Evolutionary conservation across 2,113 vertebrate species (phyloP), one percentile per base, ranked within the genome.

Genomic region (Ivindomyrus marchei): DNA sequence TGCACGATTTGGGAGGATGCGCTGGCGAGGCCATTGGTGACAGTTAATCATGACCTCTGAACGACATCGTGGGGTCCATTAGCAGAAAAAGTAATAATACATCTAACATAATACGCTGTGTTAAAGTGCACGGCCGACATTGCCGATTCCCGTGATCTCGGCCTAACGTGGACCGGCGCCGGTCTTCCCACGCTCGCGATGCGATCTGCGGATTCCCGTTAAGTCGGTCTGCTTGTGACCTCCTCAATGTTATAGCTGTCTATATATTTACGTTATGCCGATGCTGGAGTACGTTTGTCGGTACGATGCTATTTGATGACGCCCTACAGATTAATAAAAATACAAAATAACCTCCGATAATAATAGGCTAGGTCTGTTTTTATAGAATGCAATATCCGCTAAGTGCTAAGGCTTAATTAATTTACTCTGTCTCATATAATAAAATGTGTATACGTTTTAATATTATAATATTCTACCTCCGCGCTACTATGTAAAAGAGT

Each of bases 31-130:
- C 74, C 74, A 42, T 80, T 53, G 36, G 3, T 36, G 46, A 42
- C 24, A 31, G 46, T 15, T 46, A 45, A 90, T 52, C 17, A 58
- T 84, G 86, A 84, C 90, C 49, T 89, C 62, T 89, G 49, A 49
- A 91, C 74, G 74, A 90, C 56, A 90, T 58, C 27, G 49, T n/a
- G 74, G 74, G 74, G 31, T 39, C 8, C 31, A 39, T 80, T 42
- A 17, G 36, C 36, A 39, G 74, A 39, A 80, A 42, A 80, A 80
- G 17, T 39, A 77, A 17, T 19, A 19, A 80, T 80, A 7, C 74
- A 80, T 80, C 11, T 42, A 80, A 80, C 17, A 8, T 39, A 24
- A 77, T 39, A 77, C 15, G 13, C 15, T 39, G 1, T 2, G 36
- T 80, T 39, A 42, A 2, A 42, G 36, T 39, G 36, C 2, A 80